These are phyloP conservation scores for Agriotes lineatus DNA, from an alignment of 2,888 invertebrate genomes.

Conservation along the genomic window DNA sequence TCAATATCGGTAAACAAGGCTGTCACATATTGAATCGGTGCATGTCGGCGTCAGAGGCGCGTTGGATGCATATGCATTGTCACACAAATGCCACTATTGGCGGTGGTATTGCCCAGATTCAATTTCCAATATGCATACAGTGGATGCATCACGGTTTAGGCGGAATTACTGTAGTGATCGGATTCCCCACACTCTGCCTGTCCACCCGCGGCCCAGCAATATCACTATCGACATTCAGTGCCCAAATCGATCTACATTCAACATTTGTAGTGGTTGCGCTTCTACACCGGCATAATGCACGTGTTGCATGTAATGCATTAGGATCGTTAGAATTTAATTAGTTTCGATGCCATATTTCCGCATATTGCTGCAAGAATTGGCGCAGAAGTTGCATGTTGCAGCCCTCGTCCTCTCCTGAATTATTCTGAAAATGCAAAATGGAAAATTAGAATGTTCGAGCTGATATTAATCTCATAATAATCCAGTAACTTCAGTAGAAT, in stretches of 20 bases:
- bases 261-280: slow-evolving; percentile 52
- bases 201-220: slow-evolving; percentile 40
- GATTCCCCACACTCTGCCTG: slow-evolving; percentile 57
- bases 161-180: slow-evolving; percentile 62
- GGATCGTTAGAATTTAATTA: slow-evolving; percentile 62
- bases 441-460: no score
- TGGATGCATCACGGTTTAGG: slow-evolving; percentile 58
- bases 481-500: no score
- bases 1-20: slow-evolving; percentile 63
- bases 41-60: slow-evolving; percentile 53
- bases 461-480: no score
- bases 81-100: slow-evolving; percentile 61
- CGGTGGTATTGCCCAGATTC: slow-evolving; percentile 64
- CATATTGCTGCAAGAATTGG: slow-evolving; percentile 50
- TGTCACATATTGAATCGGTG: slow-evolving; percentile 63
- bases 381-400: neutral
- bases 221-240: slow-evolving; percentile 49
- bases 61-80: slow-evolving; percentile 61
- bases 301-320: slow-evolving; percentile 51
- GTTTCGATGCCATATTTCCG: slow-evolving; percentile 60
- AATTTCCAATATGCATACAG: slow-evolving; percentile 66
- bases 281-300: slow-evolving; percentile 51
- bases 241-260: slow-evolving; percentile 51
- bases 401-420: neutral
- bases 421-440: no score